Conservation (phyloP, 2,797 vertebrate species). For the Gymnodraco acuticeps region DNA sequence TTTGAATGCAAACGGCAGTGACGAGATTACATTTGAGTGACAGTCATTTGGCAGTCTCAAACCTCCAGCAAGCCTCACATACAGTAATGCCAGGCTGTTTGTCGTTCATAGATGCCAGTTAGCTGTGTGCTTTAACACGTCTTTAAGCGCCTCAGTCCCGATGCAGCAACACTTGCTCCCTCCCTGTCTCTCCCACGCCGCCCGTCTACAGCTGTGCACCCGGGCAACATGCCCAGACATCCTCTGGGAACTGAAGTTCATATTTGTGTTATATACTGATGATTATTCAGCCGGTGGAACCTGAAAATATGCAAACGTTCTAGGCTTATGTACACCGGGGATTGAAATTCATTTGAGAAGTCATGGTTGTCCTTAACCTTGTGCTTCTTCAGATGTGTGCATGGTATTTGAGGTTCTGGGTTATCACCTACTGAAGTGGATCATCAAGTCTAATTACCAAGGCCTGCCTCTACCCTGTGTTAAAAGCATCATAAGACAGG, state of each 20-base stretch:
- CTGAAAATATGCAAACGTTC: not conserved
- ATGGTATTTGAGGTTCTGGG: constrained; percentile 99
- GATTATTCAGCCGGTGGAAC: not conserved
- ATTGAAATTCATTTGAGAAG: not conserved
- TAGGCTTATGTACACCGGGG: no score
- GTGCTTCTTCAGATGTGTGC: constrained; percentile 89
- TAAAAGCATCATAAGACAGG: constrained; percentile 96
- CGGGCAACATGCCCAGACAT: constrained; percentile 33
- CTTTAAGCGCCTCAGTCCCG: constrained; percentile 18
- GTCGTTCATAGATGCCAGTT: constrained; percentile 26
- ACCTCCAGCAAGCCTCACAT: constrained; percentile 15
- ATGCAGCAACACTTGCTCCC: not conserved
- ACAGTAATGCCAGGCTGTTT: not conserved
- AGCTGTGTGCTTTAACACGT: constrained; percentile 3
- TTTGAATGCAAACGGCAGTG: not conserved
- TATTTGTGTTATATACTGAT: not conserved
- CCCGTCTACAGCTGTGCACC: constrained; percentile 47
- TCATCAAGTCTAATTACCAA: constrained; percentile 99
- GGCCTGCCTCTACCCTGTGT: constrained; percentile 94
- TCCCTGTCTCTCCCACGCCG: constrained; percentile 13
- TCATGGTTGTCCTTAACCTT: constrained; percentile 81
- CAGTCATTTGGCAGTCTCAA: constrained; percentile 2
- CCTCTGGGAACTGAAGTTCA: not conserved
- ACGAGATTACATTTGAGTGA: constrained; percentile 16
- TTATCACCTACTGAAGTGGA: constrained; percentile 98